A percentile compares a stretch with the other conserved stretches of the same genome.
phyloP scores from a whole-genome alignment of 2,888 invertebrate species.

The Zonitis immaculata region DNA sequence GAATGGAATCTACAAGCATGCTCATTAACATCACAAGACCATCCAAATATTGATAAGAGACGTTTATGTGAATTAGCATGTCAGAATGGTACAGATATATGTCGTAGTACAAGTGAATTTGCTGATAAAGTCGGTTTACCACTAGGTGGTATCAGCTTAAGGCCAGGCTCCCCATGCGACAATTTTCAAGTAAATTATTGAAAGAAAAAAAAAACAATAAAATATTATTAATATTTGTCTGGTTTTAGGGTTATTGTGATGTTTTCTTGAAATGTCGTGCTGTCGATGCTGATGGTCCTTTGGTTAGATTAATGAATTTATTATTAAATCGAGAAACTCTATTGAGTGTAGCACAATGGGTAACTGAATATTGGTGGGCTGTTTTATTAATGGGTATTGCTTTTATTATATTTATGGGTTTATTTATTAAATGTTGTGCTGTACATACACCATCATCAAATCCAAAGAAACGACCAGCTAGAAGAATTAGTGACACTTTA shows the following conservation, averaged over 20 bases:
- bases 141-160: conserved; percentile 74
- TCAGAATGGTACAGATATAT: conserved; percentile 76
- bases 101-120: conserved; percentile 85
- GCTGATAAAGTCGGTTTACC: conserved; percentile 68
- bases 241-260: conserved; percentile 90
- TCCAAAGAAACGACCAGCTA: conserved; percentile 93
- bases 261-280: conserved; percentile 98
- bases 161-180: conserved; percentile 97
- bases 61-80: conserved; percentile 97
- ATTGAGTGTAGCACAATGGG: conserved; percentile 85
- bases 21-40: conserved; percentile 79
- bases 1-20: conserved; percentile 94
- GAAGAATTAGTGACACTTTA: conserved; percentile 87
- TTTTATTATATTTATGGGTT: conserved; percentile 92
- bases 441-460: conserved; percentile 99
- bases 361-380: conserved; percentile 93
- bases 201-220: no score
- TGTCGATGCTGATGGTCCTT: conserved; percentile 97
- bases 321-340: conserved; percentile 88
- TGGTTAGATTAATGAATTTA: conserved; percentile 93
- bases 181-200: conserved; percentile 75
- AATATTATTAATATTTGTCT: conserved; percentile 1
- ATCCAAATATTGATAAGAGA: conserved; percentile 72
- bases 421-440: conserved; percentile 99
- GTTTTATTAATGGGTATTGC: conserved; percentile 88